Evolutionary conservation across 2,888 invertebrate genomes (phyloP), one percentile per base, ranked within the genome.

Genomic region (Trileptium ribeirensis): DNA sequence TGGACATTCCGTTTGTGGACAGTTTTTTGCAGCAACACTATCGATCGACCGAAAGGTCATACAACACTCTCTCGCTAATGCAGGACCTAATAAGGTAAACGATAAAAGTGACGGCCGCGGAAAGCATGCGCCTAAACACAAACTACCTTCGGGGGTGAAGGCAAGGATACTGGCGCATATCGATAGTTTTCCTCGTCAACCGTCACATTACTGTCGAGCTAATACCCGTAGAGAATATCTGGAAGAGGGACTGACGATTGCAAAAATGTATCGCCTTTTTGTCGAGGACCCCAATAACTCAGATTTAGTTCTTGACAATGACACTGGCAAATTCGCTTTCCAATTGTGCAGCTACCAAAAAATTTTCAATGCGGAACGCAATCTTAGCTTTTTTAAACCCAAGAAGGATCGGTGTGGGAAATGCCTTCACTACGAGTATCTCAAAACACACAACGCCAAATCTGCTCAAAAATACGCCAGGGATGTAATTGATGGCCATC

Each of bases 261-360:
- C 8, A 15, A 80, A 81, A 74, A 79, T 81, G 78, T 81, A 81
- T 36, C 38, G 34, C 2, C 39, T 80, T 38, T 81, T 37, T 34
- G 3, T 64, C 34, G 78, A 80, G 67, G 36, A 51, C n/a, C n/a
- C n/a, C n/a, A n/a, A n/a, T n/a, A n/a, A n/a, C n/a, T n/a, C n/a
- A 64, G 2, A n/a, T 33, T 8, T 29, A 15, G 70, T 8, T n/a
- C 70, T 19, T 31, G n/a, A n/a, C n/a, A n/a, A n/a, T n/a, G n/a
- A n/a, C n/a, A n/a, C n/a, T n/a, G n/a, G n/a, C n/a, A n/a, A n/a
- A n/a, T n/a, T n/a, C n/a, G n/a, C n/a, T n/a, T n/a, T n/a, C n/a
- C n/a, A n/a, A n/a, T n/a, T n/a, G n/a, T 39, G 3, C 3, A 39
- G n/a, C 24, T 81, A 37, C 79, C 3, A n/a, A n/a, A 15, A n/a